Evolutionary conservation across 2,888 invertebrate species (phyloP), one percentile per base, ranked within the genome.

Genomic region (Temnothorax unifasciatus): DNA sequence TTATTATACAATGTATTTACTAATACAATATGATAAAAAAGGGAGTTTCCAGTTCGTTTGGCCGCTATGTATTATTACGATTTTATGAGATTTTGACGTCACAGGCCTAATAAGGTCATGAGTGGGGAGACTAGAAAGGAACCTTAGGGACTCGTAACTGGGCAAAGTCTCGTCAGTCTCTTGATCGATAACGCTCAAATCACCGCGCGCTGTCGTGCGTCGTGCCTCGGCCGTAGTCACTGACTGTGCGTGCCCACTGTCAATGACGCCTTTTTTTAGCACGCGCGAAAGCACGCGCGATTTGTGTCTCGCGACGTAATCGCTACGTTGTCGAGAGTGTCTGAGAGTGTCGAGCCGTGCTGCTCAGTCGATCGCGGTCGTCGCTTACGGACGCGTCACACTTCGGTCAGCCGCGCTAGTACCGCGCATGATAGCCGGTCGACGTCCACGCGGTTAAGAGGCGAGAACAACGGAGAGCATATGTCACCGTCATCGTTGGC

Each of bases 311-410:
- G 15, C 73, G 57, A 71, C 6, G 44, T 57, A 57, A 79, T 79
- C 77, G 44, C 34, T 47, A 44, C 50, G 63, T 21, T 2, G 21
- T 8, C 29, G 29, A 21, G 18, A 50, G 21, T 2, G 34, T 8
- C 21, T 21, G 29, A 21, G 18, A 50, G 21, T 2, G 34, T 8
- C 21, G 29, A 21, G 21, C n/a, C 11, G n/a, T n/a, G 18, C 21
- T 29, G 47, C 66, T 66, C 64, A 81, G 79, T 81, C 79, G 79
- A 59, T 81, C 73, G 73, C 47, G 21, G 73, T 73, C 79, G 13
- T 25, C 29, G 47, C 34, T 59, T 5, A 47, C 44, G 79, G 13
- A 13, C 38, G 47, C 9, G 18, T 50, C 47, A 44, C 11, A 3
- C 44, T 34, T 34, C 34, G 34, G 34, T 34, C 34, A 34, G 34